Evolutionary conservation across 2,888 invertebrate genomes (phyloP).

Genomic region (Drosophila infuscata): DNA sequence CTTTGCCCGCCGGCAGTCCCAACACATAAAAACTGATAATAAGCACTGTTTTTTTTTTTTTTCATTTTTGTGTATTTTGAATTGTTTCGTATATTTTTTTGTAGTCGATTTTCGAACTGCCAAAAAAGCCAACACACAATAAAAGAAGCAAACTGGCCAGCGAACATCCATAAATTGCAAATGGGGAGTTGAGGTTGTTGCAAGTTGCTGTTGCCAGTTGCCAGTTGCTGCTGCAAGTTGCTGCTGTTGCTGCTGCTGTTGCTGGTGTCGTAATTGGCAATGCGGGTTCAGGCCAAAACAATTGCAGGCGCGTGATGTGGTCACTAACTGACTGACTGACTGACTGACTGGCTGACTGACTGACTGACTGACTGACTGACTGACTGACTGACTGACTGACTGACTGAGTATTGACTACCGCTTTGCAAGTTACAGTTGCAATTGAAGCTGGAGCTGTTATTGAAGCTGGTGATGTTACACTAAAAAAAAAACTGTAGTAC

Average conservation of each 20-base stretch:
- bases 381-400: slow-evolving; percentile 47
- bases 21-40: slow-evolving; percentile 69
- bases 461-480: slow-evolving; percentile 2
- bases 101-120: slow-evolving; percentile 40
- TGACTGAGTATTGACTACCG: slow-evolving; percentile 34
- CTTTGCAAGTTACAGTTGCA: slow-evolving; percentile 11
- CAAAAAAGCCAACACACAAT: slow-evolving; percentile 53
- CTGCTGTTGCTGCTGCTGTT: slow-evolving; percentile 36
- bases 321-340: slow-evolving; percentile 51
- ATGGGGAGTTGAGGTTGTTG: slow-evolving; percentile 13
- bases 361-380: slow-evolving; percentile 43
- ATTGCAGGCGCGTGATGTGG: slow-evolving; percentile 74
- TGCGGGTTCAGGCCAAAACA: slow-evolving; percentile 72
- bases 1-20: slow-evolving; percentile 56
- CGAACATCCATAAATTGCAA: slow-evolving; percentile 75
- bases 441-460: neutral
- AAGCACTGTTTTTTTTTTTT: slow-evolving; percentile 63
- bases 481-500: rapidly evolving
- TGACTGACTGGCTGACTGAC: slow-evolving; percentile 43
- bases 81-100: slow-evolving; percentile 32
- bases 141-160: slow-evolving; percentile 39
- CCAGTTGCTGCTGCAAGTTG: slow-evolving; percentile 62
- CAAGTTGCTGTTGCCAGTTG: slow-evolving; percentile 59
- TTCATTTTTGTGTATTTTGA: slow-evolving; percentile 19
- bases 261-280: slow-evolving; percentile 81